Evolutionary conservation across 2,797 vertebrate species (phyloP).

Genomic region (Fratercula arctica): DNA sequence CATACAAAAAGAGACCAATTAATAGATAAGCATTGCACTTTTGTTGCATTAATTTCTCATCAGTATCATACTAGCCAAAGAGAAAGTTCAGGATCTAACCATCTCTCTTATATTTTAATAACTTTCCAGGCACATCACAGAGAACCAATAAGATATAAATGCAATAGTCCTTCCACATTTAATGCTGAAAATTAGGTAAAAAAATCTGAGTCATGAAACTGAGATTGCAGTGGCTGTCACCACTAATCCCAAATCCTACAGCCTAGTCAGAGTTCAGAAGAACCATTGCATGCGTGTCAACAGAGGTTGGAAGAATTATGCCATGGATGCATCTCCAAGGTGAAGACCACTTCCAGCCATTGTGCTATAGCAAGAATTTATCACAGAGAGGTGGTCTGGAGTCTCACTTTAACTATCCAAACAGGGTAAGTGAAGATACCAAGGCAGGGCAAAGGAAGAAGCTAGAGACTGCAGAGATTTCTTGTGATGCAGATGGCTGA

Average conservation of each 20-base stretch:
- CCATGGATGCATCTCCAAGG: background rate
- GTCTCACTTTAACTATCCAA: background rate
- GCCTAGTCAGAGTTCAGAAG: background rate
- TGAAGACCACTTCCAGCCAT: background rate
- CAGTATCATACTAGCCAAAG: background rate
- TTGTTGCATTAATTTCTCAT: background rate
- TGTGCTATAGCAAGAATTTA: background rate
- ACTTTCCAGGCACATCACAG: background rate
- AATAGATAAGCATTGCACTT: background rate
- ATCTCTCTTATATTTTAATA: background rate
- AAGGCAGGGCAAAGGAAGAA: background rate
- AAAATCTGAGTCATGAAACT: background rate
- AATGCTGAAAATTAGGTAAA: background rate
- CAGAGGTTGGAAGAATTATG: background rate
- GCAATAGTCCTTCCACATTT: background rate
- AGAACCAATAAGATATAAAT: background rate
- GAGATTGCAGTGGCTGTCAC: background rate
- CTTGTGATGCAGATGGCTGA: background rate
- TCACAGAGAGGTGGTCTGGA: background rate
- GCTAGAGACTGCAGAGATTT: background rate
- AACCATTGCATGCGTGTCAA: background rate
- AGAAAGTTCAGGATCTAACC: background rate
- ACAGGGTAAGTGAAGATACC: background rate
- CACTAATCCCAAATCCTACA: background rate
- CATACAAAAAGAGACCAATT: background rate